phyloP scores from a whole-genome alignment of 2,113 vertebrate species.

The Vidua macroura region DNA sequence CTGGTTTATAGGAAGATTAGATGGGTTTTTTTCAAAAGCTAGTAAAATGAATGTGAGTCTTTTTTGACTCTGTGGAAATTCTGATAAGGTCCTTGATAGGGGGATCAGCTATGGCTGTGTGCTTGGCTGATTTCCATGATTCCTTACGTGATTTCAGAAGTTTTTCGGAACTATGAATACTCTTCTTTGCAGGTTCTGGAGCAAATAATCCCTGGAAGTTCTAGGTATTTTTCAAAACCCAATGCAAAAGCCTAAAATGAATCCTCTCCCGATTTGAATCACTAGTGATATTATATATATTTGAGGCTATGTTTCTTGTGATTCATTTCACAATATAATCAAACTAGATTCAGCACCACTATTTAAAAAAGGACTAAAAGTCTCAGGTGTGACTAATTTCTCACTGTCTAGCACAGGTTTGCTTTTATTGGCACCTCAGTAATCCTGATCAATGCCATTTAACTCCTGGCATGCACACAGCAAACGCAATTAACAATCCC shows the following conservation, averaged over 20 bases:
- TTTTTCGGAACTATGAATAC: neutral
- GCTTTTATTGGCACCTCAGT: neutral
- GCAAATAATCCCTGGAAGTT: neutral
- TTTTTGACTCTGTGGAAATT: neutral
- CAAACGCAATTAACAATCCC: neutral
- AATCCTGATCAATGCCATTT: neutral
- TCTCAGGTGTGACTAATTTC: neutral
- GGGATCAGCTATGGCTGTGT: neutral
- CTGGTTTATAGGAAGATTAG: neutral
- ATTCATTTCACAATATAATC: neutral
- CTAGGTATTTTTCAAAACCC: neutral
- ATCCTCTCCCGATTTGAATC: neutral
- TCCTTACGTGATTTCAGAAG: neutral
- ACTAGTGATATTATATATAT: neutral
- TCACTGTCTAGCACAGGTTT: neutral
- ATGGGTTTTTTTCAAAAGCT: neutral
- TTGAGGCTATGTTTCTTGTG: neutral
- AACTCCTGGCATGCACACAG: neutral
- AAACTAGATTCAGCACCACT: neutral
- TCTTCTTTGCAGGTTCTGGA: neutral
- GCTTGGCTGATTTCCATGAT: fast-evolving
- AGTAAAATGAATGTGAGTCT: neutral
- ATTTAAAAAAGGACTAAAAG: neutral
- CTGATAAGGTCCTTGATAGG: neutral
- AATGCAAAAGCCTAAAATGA: neutral